A percentile compares a stretch with the other conserved stretches of the same genome.
Evolutionary conservation across 2,113 vertebrate species (phyloP).

Genomic region (human (Homo sapiens)): DNA sequence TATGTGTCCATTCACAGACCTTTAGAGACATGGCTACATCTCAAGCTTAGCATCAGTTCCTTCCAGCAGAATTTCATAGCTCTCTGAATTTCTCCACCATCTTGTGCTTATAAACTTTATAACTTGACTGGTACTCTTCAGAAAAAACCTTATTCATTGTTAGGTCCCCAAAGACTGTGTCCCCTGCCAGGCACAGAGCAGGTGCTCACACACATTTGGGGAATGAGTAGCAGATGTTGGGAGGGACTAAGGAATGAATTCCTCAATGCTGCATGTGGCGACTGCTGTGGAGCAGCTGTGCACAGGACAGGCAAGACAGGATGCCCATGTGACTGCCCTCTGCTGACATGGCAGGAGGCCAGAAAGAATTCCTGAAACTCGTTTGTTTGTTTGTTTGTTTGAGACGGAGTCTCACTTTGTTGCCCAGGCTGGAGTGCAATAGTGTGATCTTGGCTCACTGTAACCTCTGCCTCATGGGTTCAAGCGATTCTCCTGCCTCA

Average conservation of each 20-base stretch:
- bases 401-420: no score
- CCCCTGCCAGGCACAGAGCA: not conserved
- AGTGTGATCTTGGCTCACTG: no score
- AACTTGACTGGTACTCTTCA: not conserved
- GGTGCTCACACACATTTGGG: not conserved
- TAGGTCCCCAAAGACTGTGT: not conserved
- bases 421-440: no score
- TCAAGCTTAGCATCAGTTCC: not conserved
- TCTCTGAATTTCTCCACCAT: not conserved
- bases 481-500: no score
- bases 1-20: not conserved
- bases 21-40: not conserved
- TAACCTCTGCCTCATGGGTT: no score
- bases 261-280: not conserved
- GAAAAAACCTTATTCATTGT: not conserved
- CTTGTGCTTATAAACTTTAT: not conserved
- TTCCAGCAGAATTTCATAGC: not conserved
- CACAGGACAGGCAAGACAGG: not conserved
- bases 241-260: not conserved
- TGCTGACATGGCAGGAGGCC: not conserved
- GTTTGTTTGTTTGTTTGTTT: no score
- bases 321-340: not conserved
- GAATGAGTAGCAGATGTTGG: not conserved
- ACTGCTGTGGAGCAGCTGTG: not conserved
- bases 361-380: not conserved